Evolutionary conservation across 2,113 vertebrate genomes (phyloP), one percentile per base, ranked within the genome.

Genomic region (Gymnorhina tibicen): DNA sequence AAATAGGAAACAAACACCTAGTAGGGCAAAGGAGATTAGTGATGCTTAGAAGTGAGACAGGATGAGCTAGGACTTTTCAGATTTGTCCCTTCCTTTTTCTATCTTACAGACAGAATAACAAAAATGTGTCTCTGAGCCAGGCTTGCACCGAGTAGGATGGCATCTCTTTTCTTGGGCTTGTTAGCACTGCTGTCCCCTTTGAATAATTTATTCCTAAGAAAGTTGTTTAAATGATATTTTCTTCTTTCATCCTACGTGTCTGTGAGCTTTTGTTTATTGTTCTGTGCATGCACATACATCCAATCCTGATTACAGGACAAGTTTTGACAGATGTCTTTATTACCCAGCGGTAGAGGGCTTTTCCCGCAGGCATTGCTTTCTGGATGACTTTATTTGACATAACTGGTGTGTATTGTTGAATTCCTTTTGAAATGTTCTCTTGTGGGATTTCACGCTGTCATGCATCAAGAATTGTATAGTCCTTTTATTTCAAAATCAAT

Each of bases 301-400:
- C 37, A 87, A 24, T 79, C 37, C 62, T 93, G 72, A 73, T 60
- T 88, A 67, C 23, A 52, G 70, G 37, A 76, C 28, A 67, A 56
- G 70, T 78, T 94, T 93, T 93, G 81, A 84, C 75, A 93, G 70
- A 84, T 81, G 50, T 78, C 72, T 95, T 91, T 93, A 83, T 86
- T 91, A 92, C 27, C 35, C 60, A 66, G 46, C 0, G 2, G 60
- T 75, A 88, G 49, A 85, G 32, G 42, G 62, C 67, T 47, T 69
- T 88, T 91, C 80, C 74, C 2, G 0, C 55, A 93, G 47, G 68
- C 63, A 68, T 46, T 91, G 17, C 19, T 87, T 93, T 89, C 62
- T 87, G 44, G 49, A 85, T 70, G 52, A 75, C 42, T 95, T 68
- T 80, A 67, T 88, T 89, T 94, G 82, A 78, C 85, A 80, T 50